A percentile compares a stretch with the other conserved stretches of the same genome.
These are phyloP conservation scores for Paramormyrops kingsleyae DNA, from an alignment of 2,113 vertebrate genomes.

Conservation along the genomic window DNA sequence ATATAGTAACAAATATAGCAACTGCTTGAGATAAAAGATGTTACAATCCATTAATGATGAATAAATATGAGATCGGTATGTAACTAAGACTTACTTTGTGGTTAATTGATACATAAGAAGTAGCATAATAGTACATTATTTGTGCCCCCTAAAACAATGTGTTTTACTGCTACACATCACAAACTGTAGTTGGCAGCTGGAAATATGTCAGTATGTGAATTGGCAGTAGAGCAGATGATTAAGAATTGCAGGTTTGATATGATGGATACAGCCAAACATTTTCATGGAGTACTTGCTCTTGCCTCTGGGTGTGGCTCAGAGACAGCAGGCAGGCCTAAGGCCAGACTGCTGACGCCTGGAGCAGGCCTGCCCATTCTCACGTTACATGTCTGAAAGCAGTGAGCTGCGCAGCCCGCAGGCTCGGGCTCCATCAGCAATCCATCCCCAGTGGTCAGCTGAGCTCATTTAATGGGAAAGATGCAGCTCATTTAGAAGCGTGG, in stretches of 20 bases:
- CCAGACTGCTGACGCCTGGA: not conserved
- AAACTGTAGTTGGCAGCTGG: not conserved
- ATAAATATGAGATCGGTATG: not conserved
- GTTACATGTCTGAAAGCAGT: not conserved
- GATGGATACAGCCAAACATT: not conserved
- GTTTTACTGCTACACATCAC: not conserved
- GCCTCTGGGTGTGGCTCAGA: not conserved
- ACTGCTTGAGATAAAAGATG: not conserved
- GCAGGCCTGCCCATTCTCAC: not conserved
- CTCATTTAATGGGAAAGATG: conserved; percentile 18
- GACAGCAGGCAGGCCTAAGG: not conserved
- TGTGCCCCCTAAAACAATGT: not conserved
- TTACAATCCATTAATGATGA: not conserved
- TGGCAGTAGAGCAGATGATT: not conserved
- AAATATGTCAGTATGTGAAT: not conserved
- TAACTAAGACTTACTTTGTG: not conserved
- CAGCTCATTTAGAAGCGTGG: conserved; percentile 19
- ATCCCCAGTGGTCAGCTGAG: conserved; percentile 17
- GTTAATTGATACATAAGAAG: not conserved
- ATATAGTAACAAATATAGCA: not conserved
- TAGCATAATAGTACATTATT: not conserved
- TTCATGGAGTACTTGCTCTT: not conserved
- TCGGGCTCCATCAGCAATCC: conserved; percentile 12
- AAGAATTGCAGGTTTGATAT: not conserved
- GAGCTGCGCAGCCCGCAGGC: not conserved